Base-by-base conservation (phyloP, 2,797 vertebrate species). In the Strix occidentalis region DNA sequence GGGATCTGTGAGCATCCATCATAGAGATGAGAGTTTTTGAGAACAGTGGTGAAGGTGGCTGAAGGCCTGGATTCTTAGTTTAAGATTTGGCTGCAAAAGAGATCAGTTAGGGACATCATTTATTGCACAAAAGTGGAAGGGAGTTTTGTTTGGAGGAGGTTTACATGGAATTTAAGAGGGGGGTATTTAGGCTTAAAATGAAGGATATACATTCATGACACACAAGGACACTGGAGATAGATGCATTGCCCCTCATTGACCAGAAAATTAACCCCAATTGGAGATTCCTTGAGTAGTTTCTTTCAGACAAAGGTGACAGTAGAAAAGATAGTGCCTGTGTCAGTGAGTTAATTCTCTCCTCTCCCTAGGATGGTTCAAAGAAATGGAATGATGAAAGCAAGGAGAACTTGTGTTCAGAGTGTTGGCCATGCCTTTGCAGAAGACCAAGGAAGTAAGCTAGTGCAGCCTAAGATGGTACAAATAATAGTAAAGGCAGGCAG, bases 121-220 rank as follows among this genome's bases (percentile, higher is more conserved):
- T 93, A 15, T 65, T 61, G 56, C 29, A n/a, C 9, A 45, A 19
- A 43, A 60, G 8, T 29, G 26, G 46, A 75, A 82, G 31, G 4
- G 84, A 54, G 33, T 84, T 86, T 69, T 68, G 11, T 87, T 54
- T 75, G 45, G 9, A 71, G 53, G 53, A 70, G 11, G 17, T 66
- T 41, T 84, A 11, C 0, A 0, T 25, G 33, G 53, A 41, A 23
- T 89, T 82, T 39, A 43, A 25, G 16, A 3, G 6, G 3, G 5
- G 5, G 7, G 1, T 64, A 57, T 56, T 93, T 63, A 51, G 13
- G 13, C 28, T 68, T 87, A 50, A 58, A 41, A 69, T 1, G 7
- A 9, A 35, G 56, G 58, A 77, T 6, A 72, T 2, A 51, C 10
- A 43, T 25, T 51, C 41, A 31, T 2, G 10, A 28, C n/a, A 71